Evolutionary conservation across 2,888 invertebrate genomes (phyloP), one percentile per base, ranked within the genome.

Genomic region (Mythimna vitellina): DNA sequence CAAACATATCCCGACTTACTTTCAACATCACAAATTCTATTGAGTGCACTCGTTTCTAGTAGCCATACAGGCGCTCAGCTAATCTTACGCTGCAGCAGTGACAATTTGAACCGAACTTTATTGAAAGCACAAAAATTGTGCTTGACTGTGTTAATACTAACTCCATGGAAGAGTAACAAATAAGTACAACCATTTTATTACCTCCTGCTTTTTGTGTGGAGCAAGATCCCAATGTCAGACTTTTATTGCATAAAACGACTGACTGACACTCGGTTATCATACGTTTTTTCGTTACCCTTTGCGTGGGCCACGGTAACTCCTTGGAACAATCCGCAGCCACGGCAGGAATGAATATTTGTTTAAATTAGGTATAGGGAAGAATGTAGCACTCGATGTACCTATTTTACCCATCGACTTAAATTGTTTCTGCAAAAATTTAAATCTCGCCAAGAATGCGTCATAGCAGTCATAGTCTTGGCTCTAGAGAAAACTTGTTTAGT

Each of bases 1-100:
- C 92, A 95, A 94, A 95, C 93, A 94, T 90, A 92, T 90, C 88
- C 90, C 91, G 89, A 91, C 90, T 91, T 91, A 90, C 90, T 91
- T 92, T 90, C 89, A 90, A 91, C 92, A 90, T 89, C 90, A 89
- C 89, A 90, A 92, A 93, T 91, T 93, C 90, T 89, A 87, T 90
- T 82, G 87, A 91, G 90, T 86, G 81, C 88, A 86, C 90, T 84
- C 83, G 76, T 80, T 78, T 84, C 81, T 81, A 65, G 58, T 70
- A 70, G 60, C 70, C 57, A 54, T 66, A 65, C 60, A 61, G 49
- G 56, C 56, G 38, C 49, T 62, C 54, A 25, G 14, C 53, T 82
- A 73, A 78, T 82, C 68, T 56, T 63, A 42, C 62, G 10, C 25
- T 51, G 25, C 38, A 64, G 32, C n/a, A 17, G n/a, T 20, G 20